Evolutionary conservation across 2,888 invertebrate species (phyloP), one percentile per base, ranked within the genome.

Genomic region (Campoplex nolae): DNA sequence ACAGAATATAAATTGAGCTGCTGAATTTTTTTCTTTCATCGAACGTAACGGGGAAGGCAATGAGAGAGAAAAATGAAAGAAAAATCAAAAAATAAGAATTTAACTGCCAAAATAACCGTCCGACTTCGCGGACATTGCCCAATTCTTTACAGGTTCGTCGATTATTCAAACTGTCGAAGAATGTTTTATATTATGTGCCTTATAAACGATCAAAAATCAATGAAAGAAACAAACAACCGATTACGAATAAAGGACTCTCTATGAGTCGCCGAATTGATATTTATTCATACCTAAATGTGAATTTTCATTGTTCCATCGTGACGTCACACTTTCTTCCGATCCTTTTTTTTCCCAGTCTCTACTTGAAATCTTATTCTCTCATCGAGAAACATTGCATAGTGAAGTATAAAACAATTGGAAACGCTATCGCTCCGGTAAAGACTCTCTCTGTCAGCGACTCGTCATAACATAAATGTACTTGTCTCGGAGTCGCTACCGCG

Each of bases 21-120:
- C 32, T 62, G 32, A 62, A 32, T 56, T 62, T 62, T 58, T 23
- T 62, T 32, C 13, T 62, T 62, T 62, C 62, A 62, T 62, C 32
- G 32, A 62, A 32, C 32, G 16, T 62, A 62, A 62, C 62, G 62
- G 13, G 32, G 13, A 32, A 62, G 7, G 6, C 62, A 62, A 62
- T 32, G 65, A 76, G 58, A 83, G 70, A 62, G 71, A 35, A 45
- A 54, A 74, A 51, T 18, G 42, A 32, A 28, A 11, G 13, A 23
- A 32, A 35, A 71, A 73, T 65, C 28, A 70, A 68, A 83, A 76
- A 83, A 75, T 38, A 56, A 51, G 38, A 68, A 68, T 42, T 9
- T 42, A 7, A 68, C 68, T 68, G 68, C 42, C 68, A 42, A 68
- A 38, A n/a, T 38, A 35, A 42, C 28, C 42, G 68, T 68, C 68